A percentile compares a stretch with the other conserved stretches of the same genome.
Conservation (phyloP, 2,888 invertebrate genomes). For the Notodonta dromedarius region DNA sequence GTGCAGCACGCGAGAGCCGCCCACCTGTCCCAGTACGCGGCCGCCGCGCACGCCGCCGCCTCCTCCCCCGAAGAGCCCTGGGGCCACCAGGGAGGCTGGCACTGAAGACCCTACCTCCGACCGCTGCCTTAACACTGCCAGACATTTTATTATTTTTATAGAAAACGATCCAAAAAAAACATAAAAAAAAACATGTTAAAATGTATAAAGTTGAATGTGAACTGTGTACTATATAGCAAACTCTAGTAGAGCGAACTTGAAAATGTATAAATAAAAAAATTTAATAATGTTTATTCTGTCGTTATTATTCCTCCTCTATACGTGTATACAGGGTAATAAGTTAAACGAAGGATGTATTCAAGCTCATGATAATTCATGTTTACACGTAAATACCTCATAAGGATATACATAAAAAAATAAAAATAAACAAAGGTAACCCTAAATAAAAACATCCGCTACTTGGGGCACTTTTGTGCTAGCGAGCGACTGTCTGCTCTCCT, state of each 20-base stretch:
- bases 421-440: too few species aligned
- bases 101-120: constrained; percentile 68
- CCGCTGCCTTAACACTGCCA: constrained; percentile 59
- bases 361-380: too few species aligned
- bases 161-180: constrained; percentile 68
- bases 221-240: constrained; percentile 71
- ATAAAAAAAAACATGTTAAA: constrained; percentile 65
- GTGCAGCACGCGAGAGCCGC: constrained; percentile 78
- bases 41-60: constrained; percentile 76
- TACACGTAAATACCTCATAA: too few species aligned
- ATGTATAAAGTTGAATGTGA: constrained; percentile 78
- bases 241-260: constrained; percentile 76
- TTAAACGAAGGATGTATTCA: too few species aligned
- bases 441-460: too few species aligned
- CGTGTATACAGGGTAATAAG: too few species aligned
- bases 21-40: constrained; percentile 73
- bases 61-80: constrained; percentile 76
- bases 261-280: constrained; percentile 74
- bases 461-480: too few species aligned
- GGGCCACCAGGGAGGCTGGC: constrained; percentile 70
- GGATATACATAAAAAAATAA: too few species aligned
- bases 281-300: constrained; percentile 59
- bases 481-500: too few species aligned
- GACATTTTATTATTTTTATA: constrained; percentile 69
- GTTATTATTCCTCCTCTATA: constrained; percentile 31